Percentiles rank a stretch among this genome's conserved stretches.
These are phyloP conservation scores for Pristionchus japonicus DNA, from an alignment of 2,888 invertebrate genomes.

Conservation along the genomic window DNA sequence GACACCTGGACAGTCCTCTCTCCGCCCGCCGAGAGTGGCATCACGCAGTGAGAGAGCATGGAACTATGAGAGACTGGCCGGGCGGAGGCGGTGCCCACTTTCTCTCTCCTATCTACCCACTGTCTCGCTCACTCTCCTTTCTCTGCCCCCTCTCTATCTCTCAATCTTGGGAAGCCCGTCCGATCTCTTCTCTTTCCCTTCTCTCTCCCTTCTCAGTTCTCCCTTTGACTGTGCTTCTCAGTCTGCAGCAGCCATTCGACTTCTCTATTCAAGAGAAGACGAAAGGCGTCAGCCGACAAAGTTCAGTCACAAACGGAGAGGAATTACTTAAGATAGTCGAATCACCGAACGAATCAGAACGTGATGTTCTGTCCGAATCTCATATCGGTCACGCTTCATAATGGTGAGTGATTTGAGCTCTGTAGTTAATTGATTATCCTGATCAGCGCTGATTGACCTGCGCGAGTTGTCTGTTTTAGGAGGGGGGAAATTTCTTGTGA, in stretches of 20 bases:
- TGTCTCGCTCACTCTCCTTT: background rate
- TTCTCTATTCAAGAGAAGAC: slow-evolving; percentile 44
- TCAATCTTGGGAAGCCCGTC: slow-evolving; percentile 18
- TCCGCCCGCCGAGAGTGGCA: background rate
- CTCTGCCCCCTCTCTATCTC: background rate
- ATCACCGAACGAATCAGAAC: slow-evolving; percentile 23
- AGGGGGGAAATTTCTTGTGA: background rate
- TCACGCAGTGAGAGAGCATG: background rate
- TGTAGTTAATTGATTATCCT: background rate
- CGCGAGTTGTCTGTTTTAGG: slow-evolving; percentile 18
- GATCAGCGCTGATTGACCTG: background rate
- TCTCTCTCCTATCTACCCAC: slow-evolving; percentile 13
- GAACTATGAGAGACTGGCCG: background rate
- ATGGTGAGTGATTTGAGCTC: background rate
- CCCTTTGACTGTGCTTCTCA: slow-evolving; percentile 32
- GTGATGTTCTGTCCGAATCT: slow-evolving; percentile 40
- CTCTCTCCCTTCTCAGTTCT: slow-evolving; percentile 36
- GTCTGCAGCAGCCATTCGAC: slow-evolving; percentile 33
- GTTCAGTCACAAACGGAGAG: background rate
- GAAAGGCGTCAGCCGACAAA: slow-evolving; percentile 8
- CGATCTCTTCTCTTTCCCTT: background rate
- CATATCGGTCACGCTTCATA: slow-evolving; percentile 8
- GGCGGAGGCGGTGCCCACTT: slow-evolving; percentile 7
- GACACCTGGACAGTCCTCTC: slow-evolving; percentile 26
- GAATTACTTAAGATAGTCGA: background rate